Evolutionary conservation across 2,797 vertebrate species (phyloP).

Genomic region (Eupleurogrammus muticus): DNA sequence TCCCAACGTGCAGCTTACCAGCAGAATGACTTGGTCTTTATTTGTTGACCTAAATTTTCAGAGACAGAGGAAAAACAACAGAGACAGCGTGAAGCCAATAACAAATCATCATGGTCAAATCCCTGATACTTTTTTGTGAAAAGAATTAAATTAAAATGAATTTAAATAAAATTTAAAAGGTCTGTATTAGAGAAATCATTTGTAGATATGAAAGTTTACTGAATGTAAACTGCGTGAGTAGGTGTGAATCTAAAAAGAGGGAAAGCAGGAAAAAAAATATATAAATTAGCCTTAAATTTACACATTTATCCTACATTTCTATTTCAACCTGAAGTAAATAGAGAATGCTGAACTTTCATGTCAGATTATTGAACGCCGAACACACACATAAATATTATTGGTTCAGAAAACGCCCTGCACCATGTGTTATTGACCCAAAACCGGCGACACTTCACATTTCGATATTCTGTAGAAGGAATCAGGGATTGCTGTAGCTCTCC

Average conservation of each 20-base stretch:
- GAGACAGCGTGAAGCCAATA: not conserved
- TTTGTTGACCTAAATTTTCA: not conserved
- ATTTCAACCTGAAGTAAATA: not conserved
- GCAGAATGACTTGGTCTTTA: not conserved
- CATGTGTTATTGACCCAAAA: accelerated
- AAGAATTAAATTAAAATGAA: not conserved
- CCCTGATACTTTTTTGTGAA: not conserved
- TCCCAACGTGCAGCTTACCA: not conserved
- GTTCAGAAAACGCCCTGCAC: not conserved
- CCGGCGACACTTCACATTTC: accelerated
- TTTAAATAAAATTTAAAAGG: too few relatives aligned
- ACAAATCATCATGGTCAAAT: not conserved
- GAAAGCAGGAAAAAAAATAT: not conserved
- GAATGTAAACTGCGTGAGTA: not conserved
- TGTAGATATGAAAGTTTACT: too few relatives aligned
- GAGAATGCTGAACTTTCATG: accelerated
- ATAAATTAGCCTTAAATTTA: too few relatives aligned
- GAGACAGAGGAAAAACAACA: not conserved
- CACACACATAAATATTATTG: accelerated
- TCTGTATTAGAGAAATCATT: not conserved
- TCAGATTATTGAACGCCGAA: not conserved
- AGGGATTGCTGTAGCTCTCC: not conserved
- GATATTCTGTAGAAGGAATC: not conserved
- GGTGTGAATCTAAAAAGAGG: accelerated
- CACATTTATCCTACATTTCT: too few relatives aligned